Evolutionary conservation across 2,888 invertebrate genomes (phyloP), one percentile per base, ranked within the genome.

Genomic region (Lasioglossum vierecki): DNA sequence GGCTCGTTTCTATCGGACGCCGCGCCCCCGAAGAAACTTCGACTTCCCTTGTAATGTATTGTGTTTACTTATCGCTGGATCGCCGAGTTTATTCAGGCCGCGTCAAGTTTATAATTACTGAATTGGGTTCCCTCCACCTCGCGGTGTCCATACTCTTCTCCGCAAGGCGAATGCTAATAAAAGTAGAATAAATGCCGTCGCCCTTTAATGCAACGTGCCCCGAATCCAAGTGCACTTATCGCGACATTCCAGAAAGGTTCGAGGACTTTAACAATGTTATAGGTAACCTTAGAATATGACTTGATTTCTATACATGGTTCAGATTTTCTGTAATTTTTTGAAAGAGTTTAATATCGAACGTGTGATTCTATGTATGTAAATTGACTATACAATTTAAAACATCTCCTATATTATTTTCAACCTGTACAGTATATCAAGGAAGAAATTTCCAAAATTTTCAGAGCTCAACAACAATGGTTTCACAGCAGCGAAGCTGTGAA

Each of bases 91-190:
- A 41, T 49, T 77, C 82, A 60, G 68, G 49, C 49, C 63, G 83
- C 60, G 74, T 82, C 83, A 53, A 82, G 82, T 84, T 84, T 84
- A 77, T 82, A 82, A 84, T 53, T 74, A 35, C 53, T 26, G 18
- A 49, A 41, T 76, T 72, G 53, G 41, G 76, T 22, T 15, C 79
- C 30, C 60, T 22, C 46, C n/a, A 4, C 26, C 4, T 11, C 15
- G 35, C 70, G 57, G n/a, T 11, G 11, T 26, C 57, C n/a, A n/a
- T n/a, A 39, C 15, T 41, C 26, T 73, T 60, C 39, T 26, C 18
- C 22, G 35, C 57, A 74, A 70, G 41, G 44, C 30, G 35, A 76
- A 46, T 57, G 15, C 44, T 41, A 46, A 49, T n/a, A 46, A 75
- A 68, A 60, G 53, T 22, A 39, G 49, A 70, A 39, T 53, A 72